Evolutionary conservation across 64 coral and sea anemone species (phyloP).

Genomic region (Hydrozoanthus tunicans): DNA sequence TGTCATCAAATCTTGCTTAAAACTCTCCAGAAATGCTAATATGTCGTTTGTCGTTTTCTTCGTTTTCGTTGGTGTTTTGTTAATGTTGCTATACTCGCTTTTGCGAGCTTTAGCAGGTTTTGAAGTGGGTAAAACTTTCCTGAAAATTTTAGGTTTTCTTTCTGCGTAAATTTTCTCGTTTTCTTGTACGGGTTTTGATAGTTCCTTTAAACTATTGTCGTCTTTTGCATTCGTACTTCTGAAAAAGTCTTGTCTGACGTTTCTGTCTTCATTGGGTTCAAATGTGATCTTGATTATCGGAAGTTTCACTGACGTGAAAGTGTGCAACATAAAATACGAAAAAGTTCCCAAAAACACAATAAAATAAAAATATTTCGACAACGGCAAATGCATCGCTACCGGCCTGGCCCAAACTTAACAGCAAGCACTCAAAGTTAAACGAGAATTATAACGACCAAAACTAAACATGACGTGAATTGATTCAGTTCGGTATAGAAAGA

Average conservation of each 20-base stretch:
- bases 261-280: constrained; percentile 42
- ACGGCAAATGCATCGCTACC: constrained; percentile 38
- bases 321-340: constrained; percentile 59
- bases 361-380: constrained; percentile 61
- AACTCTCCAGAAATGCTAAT: constrained; percentile 35
- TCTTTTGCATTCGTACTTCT: background rate
- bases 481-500: background rate
- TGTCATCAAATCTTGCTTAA: constrained; percentile 45
- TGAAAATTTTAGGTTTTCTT: background rate
- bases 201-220: background rate
- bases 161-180: background rate
- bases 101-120: background rate
- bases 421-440: background rate
- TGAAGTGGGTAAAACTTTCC: too few relatives aligned
- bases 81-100: background rate
- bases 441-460: background rate
- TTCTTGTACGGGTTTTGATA: background rate
- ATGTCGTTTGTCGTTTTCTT: constrained; percentile 18
- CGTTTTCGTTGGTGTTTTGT: background rate
- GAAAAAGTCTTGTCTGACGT: background rate
- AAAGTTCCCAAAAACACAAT: constrained; percentile 61
- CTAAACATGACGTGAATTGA: constrained; percentile 18
- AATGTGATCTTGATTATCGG: constrained; percentile 68
- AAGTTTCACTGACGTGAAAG: constrained; percentile 58
- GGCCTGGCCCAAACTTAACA: background rate